phyloP scores from a whole-genome alignment of 2,888 invertebrate genomes.

The Mythimna lalbum region DNA sequence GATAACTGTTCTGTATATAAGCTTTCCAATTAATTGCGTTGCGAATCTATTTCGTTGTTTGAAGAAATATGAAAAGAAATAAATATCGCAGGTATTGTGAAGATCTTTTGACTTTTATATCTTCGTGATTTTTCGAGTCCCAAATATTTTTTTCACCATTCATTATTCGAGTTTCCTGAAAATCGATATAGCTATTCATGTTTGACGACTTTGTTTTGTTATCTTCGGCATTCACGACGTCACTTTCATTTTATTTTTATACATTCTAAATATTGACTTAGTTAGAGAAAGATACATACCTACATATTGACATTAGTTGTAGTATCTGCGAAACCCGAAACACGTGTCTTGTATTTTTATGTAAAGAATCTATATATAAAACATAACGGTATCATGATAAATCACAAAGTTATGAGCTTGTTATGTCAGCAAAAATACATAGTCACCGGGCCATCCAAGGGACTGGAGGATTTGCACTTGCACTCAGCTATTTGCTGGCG shows the following conservation, averaged over 20 bases:
- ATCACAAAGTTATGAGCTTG: too few relatives aligned
- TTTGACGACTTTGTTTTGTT: background rate
- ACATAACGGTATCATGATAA: too few relatives aligned
- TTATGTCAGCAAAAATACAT: too few relatives aligned
- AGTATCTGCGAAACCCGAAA: too few relatives aligned
- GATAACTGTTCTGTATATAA: constrained; percentile 58
- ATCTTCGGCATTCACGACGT: constrained; percentile 2
- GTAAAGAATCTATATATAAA: too few relatives aligned
- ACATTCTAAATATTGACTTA: background rate
- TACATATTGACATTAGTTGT: too few relatives aligned
- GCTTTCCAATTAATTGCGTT: constrained; percentile 47
- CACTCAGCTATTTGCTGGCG: too few relatives aligned
- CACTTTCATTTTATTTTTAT: background rate
- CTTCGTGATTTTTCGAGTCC: background rate
- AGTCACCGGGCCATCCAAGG: too few relatives aligned
- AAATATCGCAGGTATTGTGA: constrained; percentile 16
- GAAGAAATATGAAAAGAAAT: constrained; percentile 30
- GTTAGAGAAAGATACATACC: background rate
- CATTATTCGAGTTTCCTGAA: constrained; percentile 5
- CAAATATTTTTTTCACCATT: constrained; percentile 20
- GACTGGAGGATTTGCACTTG: too few relatives aligned
- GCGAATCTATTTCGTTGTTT: constrained; percentile 32
- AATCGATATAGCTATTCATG: constrained; percentile 5
- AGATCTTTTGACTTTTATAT: constrained; percentile 21
- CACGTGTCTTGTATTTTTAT: too few relatives aligned